A percentile compares a stretch with the other conserved stretches of the same genome.
These are phyloP conservation scores for Andrena bucephala DNA, from an alignment of 2,888 invertebrate genomes.

Conservation along the genomic window DNA sequence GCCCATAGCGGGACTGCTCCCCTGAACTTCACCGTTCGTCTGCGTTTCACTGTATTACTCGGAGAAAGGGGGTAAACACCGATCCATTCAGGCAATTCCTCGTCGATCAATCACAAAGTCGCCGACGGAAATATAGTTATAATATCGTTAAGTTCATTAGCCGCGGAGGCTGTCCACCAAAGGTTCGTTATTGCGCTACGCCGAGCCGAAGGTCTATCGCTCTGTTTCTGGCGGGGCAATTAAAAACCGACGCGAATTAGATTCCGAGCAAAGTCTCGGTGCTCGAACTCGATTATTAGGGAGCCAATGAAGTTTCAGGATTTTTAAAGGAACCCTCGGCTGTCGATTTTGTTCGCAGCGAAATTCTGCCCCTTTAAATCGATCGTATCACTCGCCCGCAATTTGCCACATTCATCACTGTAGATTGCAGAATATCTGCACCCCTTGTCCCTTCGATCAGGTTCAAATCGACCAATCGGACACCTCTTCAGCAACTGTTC, in stretches of 20 bases:
- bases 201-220: neutral
- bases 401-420: neutral
- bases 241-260: neutral
- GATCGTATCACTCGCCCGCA: neutral
- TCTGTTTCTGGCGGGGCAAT: neutral
- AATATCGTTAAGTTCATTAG: neutral
- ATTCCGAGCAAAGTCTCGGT: neutral
- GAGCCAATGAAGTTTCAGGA: neutral
- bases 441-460: neutral
- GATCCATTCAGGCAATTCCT: neutral
- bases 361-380: no score
- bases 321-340: neutral
- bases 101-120: neutral
- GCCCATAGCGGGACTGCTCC: neutral
- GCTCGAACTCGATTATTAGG: slow-evolving; percentile 3
- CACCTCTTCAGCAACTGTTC: neutral
- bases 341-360: neutral
- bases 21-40: neutral
- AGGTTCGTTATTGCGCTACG: slow-evolving; percentile 1
- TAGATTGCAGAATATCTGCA: neutral
- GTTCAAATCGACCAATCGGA: neutral
- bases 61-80: neutral
- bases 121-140: neutral
- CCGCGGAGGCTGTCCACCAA: neutral
- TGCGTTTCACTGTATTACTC: neutral